phyloP scores from a whole-genome alignment of 2,113 vertebrate genomes.

The Ptilonorhynchus violaceus region DNA sequence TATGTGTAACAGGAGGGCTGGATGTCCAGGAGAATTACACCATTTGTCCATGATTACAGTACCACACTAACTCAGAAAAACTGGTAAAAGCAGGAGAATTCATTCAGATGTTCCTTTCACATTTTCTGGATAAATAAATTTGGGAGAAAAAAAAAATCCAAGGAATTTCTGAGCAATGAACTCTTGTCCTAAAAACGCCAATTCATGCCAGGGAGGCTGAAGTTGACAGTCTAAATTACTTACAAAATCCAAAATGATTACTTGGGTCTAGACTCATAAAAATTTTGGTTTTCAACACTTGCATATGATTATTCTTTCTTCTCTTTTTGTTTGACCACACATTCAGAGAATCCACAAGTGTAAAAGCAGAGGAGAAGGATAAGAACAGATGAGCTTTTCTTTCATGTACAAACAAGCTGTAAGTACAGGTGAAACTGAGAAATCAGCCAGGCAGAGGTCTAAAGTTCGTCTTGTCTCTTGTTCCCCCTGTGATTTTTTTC shows the following conservation, averaged over 20 bases:
- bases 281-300: background rate
- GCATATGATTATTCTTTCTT: background rate
- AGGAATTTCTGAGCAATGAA: background rate
- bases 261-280: background rate
- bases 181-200: background rate
- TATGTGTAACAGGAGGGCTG: background rate
- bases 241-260: background rate
- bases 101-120: background rate
- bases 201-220: background rate
- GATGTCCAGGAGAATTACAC: background rate
- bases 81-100: background rate
- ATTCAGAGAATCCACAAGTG: background rate
- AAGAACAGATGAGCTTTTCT: background rate
- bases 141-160: background rate
- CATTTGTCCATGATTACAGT: background rate
- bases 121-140: background rate
- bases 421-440: background rate
- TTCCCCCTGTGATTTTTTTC: conserved; percentile 22
- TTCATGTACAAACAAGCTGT: background rate
- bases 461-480: conserved; percentile 13
- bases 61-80: background rate
- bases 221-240: background rate
- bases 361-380: background rate
- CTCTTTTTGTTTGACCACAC: background rate
- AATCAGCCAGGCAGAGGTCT: conserved; percentile 11